Evolutionary conservation across 2,113 vertebrate species (phyloP), one percentile per base, ranked within the genome.

Genomic region (Climacteris rufus): DNA sequence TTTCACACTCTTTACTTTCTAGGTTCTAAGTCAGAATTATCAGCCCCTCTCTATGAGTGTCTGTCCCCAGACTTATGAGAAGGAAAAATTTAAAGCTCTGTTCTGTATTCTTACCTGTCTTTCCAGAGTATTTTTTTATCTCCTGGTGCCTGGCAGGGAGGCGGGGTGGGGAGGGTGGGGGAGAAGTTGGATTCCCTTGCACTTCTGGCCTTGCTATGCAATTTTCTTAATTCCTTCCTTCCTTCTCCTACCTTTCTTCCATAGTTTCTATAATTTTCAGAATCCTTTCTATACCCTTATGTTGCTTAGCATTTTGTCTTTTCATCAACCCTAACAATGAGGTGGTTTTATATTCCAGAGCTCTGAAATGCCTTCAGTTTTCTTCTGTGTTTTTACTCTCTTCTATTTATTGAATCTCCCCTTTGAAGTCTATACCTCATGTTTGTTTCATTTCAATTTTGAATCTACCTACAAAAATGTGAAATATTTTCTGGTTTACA

Each of bases 391-490:
- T 87, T 91, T 57, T 27, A 33, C 22, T 81, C 22, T 83, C 42
- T 80, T 72, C 47, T 47, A 20, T 30, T 75, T 47, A 61, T 33
- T 30, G 14, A 65, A 13, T 50, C 23, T 65, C 21, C 8, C 20
- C 39, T 82, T 78, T 75, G 52, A 93, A 81, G 39, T 45, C 39
- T 47, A 3, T 45, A 78, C 31, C 30, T 91, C 33, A 31, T 42
- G 56, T 63, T 83, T 59, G 25, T 56, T 89, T 83, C 24, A 54
- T 82, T 90, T 89, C 66, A 24, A 88, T 74, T 92, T 94, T 6
- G 1, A 75, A 74, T 54, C 60, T 74, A 50, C 37, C 24, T 24
- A 37, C 8, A 81, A 59, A 91, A 89, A 63, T 27, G 19, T 66
- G 60, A 70, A 70, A 10, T 70, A 52, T 77, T 87, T 92, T 69